Evolutionary conservation across 2,888 invertebrate genomes (phyloP).

Genomic region (Luperina testacea): DNA sequence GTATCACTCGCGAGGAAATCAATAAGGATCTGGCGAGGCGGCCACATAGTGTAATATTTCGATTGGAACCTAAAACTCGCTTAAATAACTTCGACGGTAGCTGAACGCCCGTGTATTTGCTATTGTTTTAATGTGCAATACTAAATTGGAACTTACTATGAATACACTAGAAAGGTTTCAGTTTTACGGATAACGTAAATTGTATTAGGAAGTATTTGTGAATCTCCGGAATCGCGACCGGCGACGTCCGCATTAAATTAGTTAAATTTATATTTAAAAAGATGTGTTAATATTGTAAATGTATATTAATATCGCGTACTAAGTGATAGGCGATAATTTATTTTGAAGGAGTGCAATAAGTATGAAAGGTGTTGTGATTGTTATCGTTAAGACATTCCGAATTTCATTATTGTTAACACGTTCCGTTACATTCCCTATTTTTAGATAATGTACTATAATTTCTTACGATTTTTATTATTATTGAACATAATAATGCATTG

Average conservation of each 20-base stretch:
- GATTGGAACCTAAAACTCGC: slow-evolving; percentile 71
- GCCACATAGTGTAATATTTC: slow-evolving; percentile 68
- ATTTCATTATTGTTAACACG: slow-evolving; percentile 84
- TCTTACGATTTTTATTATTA: slow-evolving; percentile 69
- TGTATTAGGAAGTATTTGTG: slow-evolving; percentile 75
- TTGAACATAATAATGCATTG: slow-evolving; percentile 55
- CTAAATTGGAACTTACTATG: slow-evolving; percentile 66
- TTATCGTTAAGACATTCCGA: slow-evolving; percentile 83
- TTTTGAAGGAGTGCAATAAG: slow-evolving; percentile 90
- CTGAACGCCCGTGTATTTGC: slow-evolving; percentile 62
- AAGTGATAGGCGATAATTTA: slow-evolving; percentile 87
- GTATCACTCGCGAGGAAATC: slow-evolving; percentile 64
- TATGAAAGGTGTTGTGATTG: slow-evolving; percentile 89
- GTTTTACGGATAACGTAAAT: slow-evolving; percentile 71
- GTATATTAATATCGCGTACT: slow-evolving; percentile 86
- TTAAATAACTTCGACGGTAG: slow-evolving; percentile 67
- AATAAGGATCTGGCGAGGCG: slow-evolving; percentile 58
- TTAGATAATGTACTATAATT: slow-evolving; percentile 66
- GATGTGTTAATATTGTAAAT: slow-evolving; percentile 90
- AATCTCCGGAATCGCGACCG: slow-evolving; percentile 72
- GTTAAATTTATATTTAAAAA: slow-evolving; percentile 89
- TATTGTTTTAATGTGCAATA: slow-evolving; percentile 66
- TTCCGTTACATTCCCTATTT: slow-evolving; percentile 85
- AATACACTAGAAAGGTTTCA: slow-evolving; percentile 78
- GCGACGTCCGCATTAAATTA: slow-evolving; percentile 85